Conservation (phyloP, 2,888 invertebrate species). For the Ophion ventricosus region DNA sequence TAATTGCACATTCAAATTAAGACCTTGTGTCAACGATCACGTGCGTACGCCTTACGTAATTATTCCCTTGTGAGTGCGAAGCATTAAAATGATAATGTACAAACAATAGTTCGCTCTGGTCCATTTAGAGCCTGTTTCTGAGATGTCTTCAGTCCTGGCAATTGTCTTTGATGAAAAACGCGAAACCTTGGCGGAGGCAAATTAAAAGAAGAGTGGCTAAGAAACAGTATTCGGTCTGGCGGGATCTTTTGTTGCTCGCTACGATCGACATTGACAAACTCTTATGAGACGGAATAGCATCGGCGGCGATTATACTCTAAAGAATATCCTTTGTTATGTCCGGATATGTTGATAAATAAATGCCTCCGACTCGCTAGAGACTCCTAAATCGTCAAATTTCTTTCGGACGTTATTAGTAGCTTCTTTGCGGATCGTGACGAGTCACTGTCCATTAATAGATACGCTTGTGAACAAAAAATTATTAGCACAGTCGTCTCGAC, state of each 20-base stretch:
- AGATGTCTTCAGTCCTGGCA: conserved; percentile 31
- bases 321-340: neutral
- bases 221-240: neutral
- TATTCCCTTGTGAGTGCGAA: conserved; percentile 26
- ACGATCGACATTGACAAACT: neutral
- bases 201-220: conserved; percentile 19
- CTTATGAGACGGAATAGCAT: neutral
- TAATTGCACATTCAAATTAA: conserved; percentile 8
- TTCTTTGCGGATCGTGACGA: neutral
- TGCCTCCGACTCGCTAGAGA: neutral
- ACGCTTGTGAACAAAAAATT: neutral
- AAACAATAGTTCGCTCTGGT: conserved; percentile 57
- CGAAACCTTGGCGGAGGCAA: conserved; percentile 4
- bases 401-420: neutral
- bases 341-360: neutral
- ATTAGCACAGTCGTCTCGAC: neutral
- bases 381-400: neutral
- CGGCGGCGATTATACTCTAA: neutral
- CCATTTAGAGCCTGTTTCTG: conserved; percentile 1
- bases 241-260: neutral
- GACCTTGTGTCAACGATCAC: conserved; percentile 65
- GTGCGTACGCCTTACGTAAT: conserved; percentile 64
- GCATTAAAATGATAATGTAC: conserved; percentile 17
- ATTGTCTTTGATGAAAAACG: conserved; percentile 35
- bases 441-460: neutral